Evolutionary conservation across 1,140 invertebrate genomes (phyloP).

Genomic region (Drosophila bifasciata): DNA sequence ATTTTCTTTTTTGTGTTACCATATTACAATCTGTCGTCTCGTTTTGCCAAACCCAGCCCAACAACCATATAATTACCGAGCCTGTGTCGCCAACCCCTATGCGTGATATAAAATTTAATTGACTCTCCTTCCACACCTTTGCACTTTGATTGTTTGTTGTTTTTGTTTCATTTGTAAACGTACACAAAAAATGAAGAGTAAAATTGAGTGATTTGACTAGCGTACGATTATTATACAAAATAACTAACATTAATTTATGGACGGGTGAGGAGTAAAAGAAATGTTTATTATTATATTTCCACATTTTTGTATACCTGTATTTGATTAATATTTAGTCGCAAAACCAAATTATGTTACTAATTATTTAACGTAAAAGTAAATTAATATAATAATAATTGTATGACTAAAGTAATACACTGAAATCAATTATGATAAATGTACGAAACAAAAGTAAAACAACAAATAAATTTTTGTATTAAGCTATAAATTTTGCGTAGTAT

Average conservation of each 20-base stretch:
- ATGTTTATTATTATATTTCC: slow-evolving; percentile 17
- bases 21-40: slow-evolving; percentile 11
- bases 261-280: slow-evolving; percentile 1
- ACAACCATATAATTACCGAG: too few relatives aligned
- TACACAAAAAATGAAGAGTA: slow-evolving; percentile 41
- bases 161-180: slow-evolving; percentile 50
- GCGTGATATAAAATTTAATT: slow-evolving; percentile 76
- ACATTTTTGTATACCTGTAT: slow-evolving; percentile 47
- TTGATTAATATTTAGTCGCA: slow-evolving; percentile 74
- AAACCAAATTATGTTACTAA: slow-evolving; percentile 82
- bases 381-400: slow-evolving; percentile 53
- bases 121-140: slow-evolving; percentile 28
- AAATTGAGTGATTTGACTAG: slow-evolving; percentile 56
- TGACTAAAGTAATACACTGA: slow-evolving; percentile 50
- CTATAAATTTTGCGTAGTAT: slow-evolving; percentile 55
- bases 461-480: slow-evolving; percentile 74
- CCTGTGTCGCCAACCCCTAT: slow-evolving; percentile 12
- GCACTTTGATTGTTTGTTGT: slow-evolving; percentile 21
- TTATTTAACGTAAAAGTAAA: slow-evolving; percentile 69
- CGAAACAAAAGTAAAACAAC: slow-evolving; percentile 47
- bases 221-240: slow-evolving; percentile 44
- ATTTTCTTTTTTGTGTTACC: slow-evolving; percentile 9
- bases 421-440: slow-evolving; percentile 69
- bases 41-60: slow-evolving; percentile 28
- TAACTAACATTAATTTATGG: slow-evolving; percentile 31